A percentile compares a stretch with the other conserved stretches of the same genome.
phyloP scores from a whole-genome alignment of 2,888 invertebrate species.

The Aphidoletes aphidimyza region DNA sequence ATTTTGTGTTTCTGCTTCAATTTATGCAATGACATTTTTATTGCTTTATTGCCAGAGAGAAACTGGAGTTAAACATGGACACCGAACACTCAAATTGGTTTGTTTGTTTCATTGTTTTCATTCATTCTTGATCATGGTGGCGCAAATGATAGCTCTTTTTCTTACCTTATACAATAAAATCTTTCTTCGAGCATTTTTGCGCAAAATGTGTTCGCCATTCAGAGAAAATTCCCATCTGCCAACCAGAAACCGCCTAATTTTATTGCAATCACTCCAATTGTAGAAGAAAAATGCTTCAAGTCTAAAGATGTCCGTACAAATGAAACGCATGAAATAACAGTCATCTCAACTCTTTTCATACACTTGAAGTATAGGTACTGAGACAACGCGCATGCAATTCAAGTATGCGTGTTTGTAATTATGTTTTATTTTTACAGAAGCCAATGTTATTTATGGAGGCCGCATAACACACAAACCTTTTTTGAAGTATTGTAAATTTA shows the following conservation, averaged over 20 bases:
- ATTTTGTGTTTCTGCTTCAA: background rate
- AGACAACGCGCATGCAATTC: background rate
- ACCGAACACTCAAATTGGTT: background rate
- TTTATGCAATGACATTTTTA: slow-evolving; percentile 4
- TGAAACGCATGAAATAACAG: no score
- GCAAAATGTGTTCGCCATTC: background rate
- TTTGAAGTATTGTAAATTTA: no score
- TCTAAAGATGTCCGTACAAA: background rate
- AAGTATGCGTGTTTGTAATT: slow-evolving; percentile 41
- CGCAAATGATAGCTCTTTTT: slow-evolving; percentile 4
- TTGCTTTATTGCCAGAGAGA: background rate
- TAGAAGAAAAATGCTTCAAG: background rate
- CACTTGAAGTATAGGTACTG: background rate
- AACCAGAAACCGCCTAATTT: background rate
- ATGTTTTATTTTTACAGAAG: slow-evolving; percentile 47
- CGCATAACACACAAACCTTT: slow-evolving; percentile 19
- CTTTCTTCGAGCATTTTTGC: background rate
- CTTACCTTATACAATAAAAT: background rate
- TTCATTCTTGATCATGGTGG: slow-evolving; percentile 28
- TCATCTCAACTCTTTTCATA: no score
- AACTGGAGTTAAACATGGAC: background rate
- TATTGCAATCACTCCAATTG: slow-evolving; percentile 27
- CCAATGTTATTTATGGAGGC: slow-evolving; percentile 34
- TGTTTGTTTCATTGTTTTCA: background rate
- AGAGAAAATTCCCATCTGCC: slow-evolving; percentile 7